Evolutionary conservation across 1,140 invertebrate species (phyloP), one percentile per base, ranked within the genome.

Genomic region (Littorina saxatilis): DNA sequence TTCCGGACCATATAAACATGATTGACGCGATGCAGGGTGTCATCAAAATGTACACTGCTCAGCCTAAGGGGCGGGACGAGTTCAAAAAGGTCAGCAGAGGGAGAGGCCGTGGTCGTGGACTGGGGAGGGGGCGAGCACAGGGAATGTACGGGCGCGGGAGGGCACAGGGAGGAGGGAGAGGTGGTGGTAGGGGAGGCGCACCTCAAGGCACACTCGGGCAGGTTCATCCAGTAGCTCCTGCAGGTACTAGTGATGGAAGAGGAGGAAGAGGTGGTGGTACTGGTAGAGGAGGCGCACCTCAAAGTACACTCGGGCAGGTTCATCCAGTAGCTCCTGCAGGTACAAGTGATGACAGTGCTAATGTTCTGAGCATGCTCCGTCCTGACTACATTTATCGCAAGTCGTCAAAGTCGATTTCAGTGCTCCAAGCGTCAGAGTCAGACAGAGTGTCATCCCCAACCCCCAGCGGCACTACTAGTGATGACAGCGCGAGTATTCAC

Each of bases 1-100:
- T 96, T 83, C 95, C 95, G 29, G 92, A 89, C 58, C 83, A 91
- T 72, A 82, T 91, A 23, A 82, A 89, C 61, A 90, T 90, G 70
- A 81, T 85, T 66, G 83, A 87, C 58, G 85, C 87, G 35, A 89
- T 87, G 55, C 77, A 87, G 27, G 20, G 52, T 15, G 50, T 85
- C 17, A 47, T 87, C 7, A 80, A 82, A n/a, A 81, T 20, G 82
- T 83, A n/a, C n/a, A 78, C 63, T 39, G 58, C 35, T 29, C 55
- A 15, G 20, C 9, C 27, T 9, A 1, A 29, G 13, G 76, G 76
- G 55, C 32, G 76, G n/a, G 66, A 63, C 7, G 76, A 78, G 55
- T 78, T 63, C n/a, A 35, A 40, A n/a, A 61, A 63, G 20, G 27
- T 20, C 3, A 23, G 35, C 32, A 39, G 15, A 29, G 11, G 55